Percentiles rank a stretch among this genome's conserved stretches.
These are phyloP conservation scores for Lycia hirtaria DNA, from an alignment of 2,888 invertebrate species.

Conservation along the genomic window DNA sequence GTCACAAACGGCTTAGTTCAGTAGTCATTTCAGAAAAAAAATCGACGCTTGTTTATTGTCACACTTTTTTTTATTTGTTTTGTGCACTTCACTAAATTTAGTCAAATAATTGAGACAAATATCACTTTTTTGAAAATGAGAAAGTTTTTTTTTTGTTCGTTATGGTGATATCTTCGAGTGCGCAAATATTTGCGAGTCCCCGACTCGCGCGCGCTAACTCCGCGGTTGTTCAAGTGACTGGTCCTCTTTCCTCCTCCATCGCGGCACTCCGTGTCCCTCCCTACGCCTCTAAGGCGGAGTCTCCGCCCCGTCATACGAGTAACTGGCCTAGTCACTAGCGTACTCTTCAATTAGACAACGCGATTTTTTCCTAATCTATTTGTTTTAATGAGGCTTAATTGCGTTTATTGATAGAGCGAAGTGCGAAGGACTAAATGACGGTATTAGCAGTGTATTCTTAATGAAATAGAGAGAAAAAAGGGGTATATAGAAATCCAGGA, in stretches of 20 bases:
- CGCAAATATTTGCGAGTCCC: constrained; percentile 59
- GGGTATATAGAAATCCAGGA: constrained; percentile 9
- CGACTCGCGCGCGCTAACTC: constrained; percentile 71
- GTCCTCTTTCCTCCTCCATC: constrained; percentile 73
- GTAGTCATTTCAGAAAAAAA: constrained; percentile 20
- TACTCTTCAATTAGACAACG: constrained; percentile 59
- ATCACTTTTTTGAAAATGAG: neutral
- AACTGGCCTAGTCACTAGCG: constrained; percentile 38
- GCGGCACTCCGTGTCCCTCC: constrained; percentile 69
- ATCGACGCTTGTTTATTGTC: constrained; percentile 1
- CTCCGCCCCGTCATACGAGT: constrained; percentile 56
- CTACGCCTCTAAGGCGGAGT: constrained; percentile 76
- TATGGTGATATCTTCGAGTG: constrained; percentile 44
- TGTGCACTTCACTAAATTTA: constrained; percentile 29
- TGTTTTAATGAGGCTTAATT: constrained; percentile 76
- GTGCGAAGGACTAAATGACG: constrained; percentile 37
- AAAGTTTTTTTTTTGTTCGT: constrained; percentile 14
- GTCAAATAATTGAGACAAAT: neutral
- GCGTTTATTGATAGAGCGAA: constrained; percentile 69
- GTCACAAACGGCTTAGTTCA: constrained; percentile 22
- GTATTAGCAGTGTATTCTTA: constrained; percentile 49
- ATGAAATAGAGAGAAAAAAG: constrained; percentile 40
- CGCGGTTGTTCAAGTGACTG: constrained; percentile 78
- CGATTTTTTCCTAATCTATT: constrained; percentile 68
- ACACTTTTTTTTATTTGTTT: constrained; percentile 8